Base-by-base conservation (phyloP, 2,113 vertebrate species). In the Gila orcuttii region DNA sequence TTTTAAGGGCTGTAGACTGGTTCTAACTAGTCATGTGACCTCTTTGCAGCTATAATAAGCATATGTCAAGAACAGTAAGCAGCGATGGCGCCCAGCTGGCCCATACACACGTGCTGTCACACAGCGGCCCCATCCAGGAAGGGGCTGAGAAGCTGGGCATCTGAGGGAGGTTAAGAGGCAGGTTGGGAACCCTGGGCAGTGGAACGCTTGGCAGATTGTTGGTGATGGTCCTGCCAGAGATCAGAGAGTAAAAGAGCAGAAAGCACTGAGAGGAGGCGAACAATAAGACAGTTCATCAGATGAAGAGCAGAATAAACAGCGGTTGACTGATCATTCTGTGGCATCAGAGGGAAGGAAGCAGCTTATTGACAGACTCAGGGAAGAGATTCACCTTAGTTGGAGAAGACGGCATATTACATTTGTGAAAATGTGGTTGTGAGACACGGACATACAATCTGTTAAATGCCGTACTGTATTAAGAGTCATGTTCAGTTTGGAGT, bases 21-120 rank as follows among this genome's bases (percentile, higher is more conserved):
- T 59, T 87, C 66, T 6, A 55, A 82, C 31, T 10, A 4, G 17
- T 57, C 55, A 57, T 57, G 19, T 57, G 55, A 57, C 55, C 78
- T 78, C 50, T 60, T 82, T 80, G 75, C 6, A 31, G 60, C 78
- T 89, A 85, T 87, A 85, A 83, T 87, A 87, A 87, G 86, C 88
- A 85, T 71, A 64, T 23, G 36, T 39, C 42, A 76, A 85, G 50
- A 74, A 47, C 23, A 50, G 74, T 78, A 60, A 78, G 50, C 69
- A 84, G 80, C 80, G 79, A 83, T 84, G 62, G 57, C 50, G 77
- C 91, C 93, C 39, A 79, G 71, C 79, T 82, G 66, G 66, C 92
- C 92, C 91, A 95, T 97, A 98, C 98, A 96, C 97, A 99, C 96
- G 96, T 98, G 97, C 95, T 97, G 79, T 98, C 97, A 95, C 95